Percentiles rank a stretch among this genome's conserved stretches.
Evolutionary conservation across 2,113 vertebrate genomes (phyloP).

Genomic region (Aix galericulata): DNA sequence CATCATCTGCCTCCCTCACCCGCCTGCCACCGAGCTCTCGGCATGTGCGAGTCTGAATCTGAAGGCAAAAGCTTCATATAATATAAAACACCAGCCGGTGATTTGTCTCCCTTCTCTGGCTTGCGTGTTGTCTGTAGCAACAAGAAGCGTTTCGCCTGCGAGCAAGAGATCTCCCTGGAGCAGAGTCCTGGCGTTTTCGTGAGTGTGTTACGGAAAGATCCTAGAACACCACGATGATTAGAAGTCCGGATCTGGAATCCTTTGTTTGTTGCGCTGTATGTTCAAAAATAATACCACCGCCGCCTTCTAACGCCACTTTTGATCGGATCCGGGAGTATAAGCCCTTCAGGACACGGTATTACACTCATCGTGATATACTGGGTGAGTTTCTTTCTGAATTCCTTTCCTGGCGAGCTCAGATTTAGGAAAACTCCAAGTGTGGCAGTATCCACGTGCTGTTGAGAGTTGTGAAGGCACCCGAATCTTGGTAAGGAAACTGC

Average conservation of each 20-base stretch:
- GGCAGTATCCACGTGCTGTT: neutral
- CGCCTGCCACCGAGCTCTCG: neutral
- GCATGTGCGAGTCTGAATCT: neutral
- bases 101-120: neutral
- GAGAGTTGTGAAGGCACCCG: neutral
- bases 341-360: slow-evolving; percentile 66
- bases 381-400: slow-evolving; percentile 46
- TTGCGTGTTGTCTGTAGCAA: neutral
- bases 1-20: neutral
- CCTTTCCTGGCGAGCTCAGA: neutral
- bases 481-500: neutral
- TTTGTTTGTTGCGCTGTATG: slow-evolving; percentile 74
- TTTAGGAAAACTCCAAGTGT: neutral
- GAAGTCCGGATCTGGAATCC: slow-evolving; percentile 39
- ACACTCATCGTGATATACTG: slow-evolving; percentile 66
- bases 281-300: slow-evolving; percentile 64
- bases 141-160: neutral
- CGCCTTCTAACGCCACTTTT: slow-evolving; percentile 47
- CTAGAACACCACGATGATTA: slow-evolving; percentile 52
- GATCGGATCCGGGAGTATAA: slow-evolving; percentile 64
- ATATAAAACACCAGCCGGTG: neutral
- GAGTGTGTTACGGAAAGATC: neutral
- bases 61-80: neutral
- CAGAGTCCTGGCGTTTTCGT: neutral
- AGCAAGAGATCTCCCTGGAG: neutral